A percentile compares a stretch with the other conserved stretches of the same genome.
These are phyloP conservation scores for Zaprionus obscuricornis DNA, from an alignment of 2,888 invertebrate genomes.

Conservation along the genomic window DNA sequence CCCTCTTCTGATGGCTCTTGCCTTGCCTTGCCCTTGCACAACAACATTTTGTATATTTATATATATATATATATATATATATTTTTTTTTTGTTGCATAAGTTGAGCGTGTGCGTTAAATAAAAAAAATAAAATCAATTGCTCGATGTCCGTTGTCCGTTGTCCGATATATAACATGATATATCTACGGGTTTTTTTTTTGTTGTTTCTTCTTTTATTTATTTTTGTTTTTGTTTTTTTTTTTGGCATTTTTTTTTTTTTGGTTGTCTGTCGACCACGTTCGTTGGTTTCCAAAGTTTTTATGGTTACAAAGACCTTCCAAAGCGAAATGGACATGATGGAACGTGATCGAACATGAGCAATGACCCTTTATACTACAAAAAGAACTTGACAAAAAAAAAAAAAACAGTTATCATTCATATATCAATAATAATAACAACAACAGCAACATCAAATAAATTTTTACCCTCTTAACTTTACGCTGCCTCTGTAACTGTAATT, in stretches of 20 bases:
- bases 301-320: constrained; percentile 57
- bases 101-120: constrained; percentile 57
- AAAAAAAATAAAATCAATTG: constrained; percentile 72
- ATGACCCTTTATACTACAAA: constrained; percentile 3
- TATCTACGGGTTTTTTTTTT: background rate
- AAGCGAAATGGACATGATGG: background rate
- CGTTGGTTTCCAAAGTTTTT: constrained; percentile 30
- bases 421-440: no score
- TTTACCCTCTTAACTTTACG: background rate
- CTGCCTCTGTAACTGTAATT: no score
- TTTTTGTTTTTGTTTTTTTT: constrained; percentile 2
- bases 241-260: constrained; percentile 12
- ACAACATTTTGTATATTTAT: constrained; percentile 13
- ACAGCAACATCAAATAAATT: no score
- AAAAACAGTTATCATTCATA: background rate
- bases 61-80: no score
- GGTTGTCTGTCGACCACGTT: no score
- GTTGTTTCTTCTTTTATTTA: constrained; percentile 6
- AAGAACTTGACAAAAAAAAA: constrained; percentile 2
- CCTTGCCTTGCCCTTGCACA: constrained; percentile 49
- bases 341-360: constrained; percentile 44
- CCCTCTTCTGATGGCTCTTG: no score
- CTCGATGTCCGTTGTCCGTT: no score
- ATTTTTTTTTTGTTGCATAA: constrained; percentile 63
- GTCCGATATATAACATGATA: constrained; percentile 18